Evolutionary conservation across 2,113 vertebrate genomes (phyloP).

Genomic region (Chloebia gouldiae): DNA sequence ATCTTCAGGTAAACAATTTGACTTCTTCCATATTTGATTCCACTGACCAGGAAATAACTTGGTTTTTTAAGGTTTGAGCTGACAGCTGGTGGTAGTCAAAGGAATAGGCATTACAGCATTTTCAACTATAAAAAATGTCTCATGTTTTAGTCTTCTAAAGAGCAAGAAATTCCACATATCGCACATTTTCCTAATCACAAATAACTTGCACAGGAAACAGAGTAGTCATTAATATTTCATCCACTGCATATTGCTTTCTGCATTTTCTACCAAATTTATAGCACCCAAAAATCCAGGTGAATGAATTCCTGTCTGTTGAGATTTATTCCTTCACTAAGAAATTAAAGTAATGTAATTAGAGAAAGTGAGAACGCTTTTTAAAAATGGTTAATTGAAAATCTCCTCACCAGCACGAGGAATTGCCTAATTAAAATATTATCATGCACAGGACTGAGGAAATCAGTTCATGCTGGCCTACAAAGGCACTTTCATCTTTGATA

Average conservation of each 20-base stretch:
- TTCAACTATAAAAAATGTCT: not conserved
- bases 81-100: not conserved
- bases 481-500: slow-evolving; percentile 19
- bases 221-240: not conserved
- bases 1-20: not conserved
- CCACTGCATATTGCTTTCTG: not conserved
- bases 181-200: not conserved
- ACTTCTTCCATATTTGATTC: not conserved
- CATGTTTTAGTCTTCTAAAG: not conserved
- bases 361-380: not conserved
- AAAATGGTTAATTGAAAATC: slow-evolving; percentile 21
- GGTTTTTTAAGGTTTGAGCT: not conserved
- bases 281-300: not conserved
- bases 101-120: not conserved
- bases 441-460: not conserved
- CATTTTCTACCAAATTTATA: not conserved
- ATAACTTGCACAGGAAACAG: not conserved
- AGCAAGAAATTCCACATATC: not conserved
- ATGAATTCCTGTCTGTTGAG: not conserved
- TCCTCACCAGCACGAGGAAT: slow-evolving; percentile 9
- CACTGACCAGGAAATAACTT: not conserved
- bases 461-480: not conserved
- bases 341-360: slow-evolving; percentile 16
- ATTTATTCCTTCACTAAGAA: not conserved
- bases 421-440: slow-evolving; percentile 57